Base-by-base conservation (phyloP, 2,888 invertebrate species). In the Sinodicranocentrus sp. region DNA sequence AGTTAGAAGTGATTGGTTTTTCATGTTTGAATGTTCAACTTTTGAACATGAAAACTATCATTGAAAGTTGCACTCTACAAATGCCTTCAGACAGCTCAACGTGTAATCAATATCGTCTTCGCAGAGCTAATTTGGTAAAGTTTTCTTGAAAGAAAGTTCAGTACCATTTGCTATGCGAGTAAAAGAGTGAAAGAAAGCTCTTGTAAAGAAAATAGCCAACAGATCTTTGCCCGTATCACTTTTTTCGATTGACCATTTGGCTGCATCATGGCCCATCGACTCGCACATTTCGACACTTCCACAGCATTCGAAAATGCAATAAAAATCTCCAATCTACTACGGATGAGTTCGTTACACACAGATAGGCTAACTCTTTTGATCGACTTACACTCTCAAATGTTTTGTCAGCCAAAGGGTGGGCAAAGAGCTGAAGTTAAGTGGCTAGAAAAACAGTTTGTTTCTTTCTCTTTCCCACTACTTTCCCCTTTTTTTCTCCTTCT, bases 271-370 rank as follows among this genome's bases (percentile, higher is more conserved):
- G 26, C 54, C 65, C 79, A 79, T 65, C 65, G 21, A 71, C 67
- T 71, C 80, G 44, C 72, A 80, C 63, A 80, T 72, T 80, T 72
- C 23, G 67, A 80, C 80, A 72, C 54, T 78, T 78, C 78, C 78
- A 78, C 70, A n/a, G 78, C 61, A 70, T 78, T 65, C 52, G 65
- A 79, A 79, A 79, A 79, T 79, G 79, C 72, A 79, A 79, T 79
- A 79, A 79, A 79, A 79, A 72, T 79, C 79, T 79, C 57, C 72
- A 79, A 79, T 79, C 72, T 59, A 72, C 63, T 79, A 72, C 79
- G 79, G 79, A 79, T 79, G 72, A 79, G 65, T 79, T 80, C 80
- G 70, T 80, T 80, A 80, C 57, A 80, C 80, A 72, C 80, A 67
- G 63, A 71, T 33, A 13, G 6, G 39, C 39, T 25, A 57, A 57